These are phyloP conservation scores for Drosophila tani DNA, from an alignment of 1,140 invertebrate genomes.

Conservation along the genomic window DNA sequence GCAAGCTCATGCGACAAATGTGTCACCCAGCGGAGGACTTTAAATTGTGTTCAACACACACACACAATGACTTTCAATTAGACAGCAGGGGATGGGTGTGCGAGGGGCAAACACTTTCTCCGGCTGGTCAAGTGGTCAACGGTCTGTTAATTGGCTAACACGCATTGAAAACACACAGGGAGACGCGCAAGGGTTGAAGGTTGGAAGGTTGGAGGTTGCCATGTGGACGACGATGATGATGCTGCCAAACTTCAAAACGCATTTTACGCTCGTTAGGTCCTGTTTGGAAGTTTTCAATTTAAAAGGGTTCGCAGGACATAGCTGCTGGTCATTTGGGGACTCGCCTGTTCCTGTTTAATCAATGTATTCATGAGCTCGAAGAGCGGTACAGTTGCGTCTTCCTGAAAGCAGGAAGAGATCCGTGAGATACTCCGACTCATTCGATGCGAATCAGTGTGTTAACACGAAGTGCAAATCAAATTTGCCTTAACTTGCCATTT, in stretches of 20 bases:
- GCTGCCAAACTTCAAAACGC: slow-evolving; percentile 72
- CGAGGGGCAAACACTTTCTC: slow-evolving; percentile 26
- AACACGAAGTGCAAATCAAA: slow-evolving; percentile 52
- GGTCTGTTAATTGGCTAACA: slow-evolving; percentile 72
- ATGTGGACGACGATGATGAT: slow-evolving; percentile 39
- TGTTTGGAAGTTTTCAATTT: slow-evolving; percentile 51
- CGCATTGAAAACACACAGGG: not conserved
- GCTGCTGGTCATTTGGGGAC: slow-evolving; percentile 63
- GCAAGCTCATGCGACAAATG: slow-evolving; percentile 44
- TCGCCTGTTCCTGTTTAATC: slow-evolving; percentile 33
- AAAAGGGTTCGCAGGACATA: slow-evolving; percentile 24
- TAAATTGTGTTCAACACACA: slow-evolving; percentile 46
- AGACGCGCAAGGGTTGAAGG: slow-evolving; percentile 47
- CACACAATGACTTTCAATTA: slow-evolving; percentile 80
- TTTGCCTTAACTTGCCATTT: slow-evolving; percentile 67
- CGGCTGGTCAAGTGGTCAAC: slow-evolving; percentile 62
- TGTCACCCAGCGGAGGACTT: slow-evolving; percentile 25
- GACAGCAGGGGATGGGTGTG: slow-evolving; percentile 15
- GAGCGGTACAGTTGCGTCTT: slow-evolving; percentile 17
- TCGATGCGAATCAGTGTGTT: slow-evolving; percentile 49
- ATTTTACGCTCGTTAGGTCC: slow-evolving; percentile 75
- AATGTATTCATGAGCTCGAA: slow-evolving; percentile 40
- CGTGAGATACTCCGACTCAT: slow-evolving; percentile 22
- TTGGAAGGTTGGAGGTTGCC: slow-evolving; percentile 26
- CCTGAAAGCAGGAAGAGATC: not conserved